Evolutionary conservation across 2,888 invertebrate genomes (phyloP).

Genomic region (Sericinus montela): DNA sequence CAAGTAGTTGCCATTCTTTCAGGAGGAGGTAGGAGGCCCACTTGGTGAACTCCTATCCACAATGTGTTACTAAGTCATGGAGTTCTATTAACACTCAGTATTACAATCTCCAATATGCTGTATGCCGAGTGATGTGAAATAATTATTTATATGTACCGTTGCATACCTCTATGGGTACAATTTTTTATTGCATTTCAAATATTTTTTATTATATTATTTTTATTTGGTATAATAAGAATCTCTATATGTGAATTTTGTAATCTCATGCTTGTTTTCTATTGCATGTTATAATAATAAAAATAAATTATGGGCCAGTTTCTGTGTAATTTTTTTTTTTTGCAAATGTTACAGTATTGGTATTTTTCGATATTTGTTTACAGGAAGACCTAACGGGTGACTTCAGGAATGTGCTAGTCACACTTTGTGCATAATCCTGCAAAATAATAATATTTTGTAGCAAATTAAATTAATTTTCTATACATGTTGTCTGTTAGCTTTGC

Average conservation of each 20-base stretch:
- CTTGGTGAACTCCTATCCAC: conserved; percentile 83
- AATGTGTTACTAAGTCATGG: conserved; percentile 77
- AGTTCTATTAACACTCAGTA: conserved; percentile 39
- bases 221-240: conserved; percentile 23
- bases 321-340: conserved; percentile 33
- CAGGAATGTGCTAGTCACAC: conserved; percentile 81
- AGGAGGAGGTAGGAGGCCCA: conserved; percentile 83
- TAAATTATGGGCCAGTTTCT: conserved; percentile 72
- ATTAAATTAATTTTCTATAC: conserved; percentile 43
- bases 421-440: conserved; percentile 74
- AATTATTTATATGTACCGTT: conserved; percentile 22
- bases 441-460: conserved; percentile 46
- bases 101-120: too few relatives aligned
- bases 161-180: conserved; percentile 25
- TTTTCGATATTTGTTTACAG: conserved; percentile 76
- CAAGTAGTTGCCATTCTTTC: conserved; percentile 74
- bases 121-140: conserved; percentile 48
- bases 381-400: conserved; percentile 85
- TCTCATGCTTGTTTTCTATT: conserved; percentile 41
- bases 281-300: conserved; percentile 43
- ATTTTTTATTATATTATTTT: conserved; percentile 28
- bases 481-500: conserved; percentile 42
- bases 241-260: conserved; percentile 27
- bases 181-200: conserved; percentile 34
- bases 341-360: conserved; percentile 52